A percentile compares a stretch with the other conserved stretches of the same genome.
Evolutionary conservation across 2,888 invertebrate species (phyloP).

Genomic region (Salticus scenicus): DNA sequence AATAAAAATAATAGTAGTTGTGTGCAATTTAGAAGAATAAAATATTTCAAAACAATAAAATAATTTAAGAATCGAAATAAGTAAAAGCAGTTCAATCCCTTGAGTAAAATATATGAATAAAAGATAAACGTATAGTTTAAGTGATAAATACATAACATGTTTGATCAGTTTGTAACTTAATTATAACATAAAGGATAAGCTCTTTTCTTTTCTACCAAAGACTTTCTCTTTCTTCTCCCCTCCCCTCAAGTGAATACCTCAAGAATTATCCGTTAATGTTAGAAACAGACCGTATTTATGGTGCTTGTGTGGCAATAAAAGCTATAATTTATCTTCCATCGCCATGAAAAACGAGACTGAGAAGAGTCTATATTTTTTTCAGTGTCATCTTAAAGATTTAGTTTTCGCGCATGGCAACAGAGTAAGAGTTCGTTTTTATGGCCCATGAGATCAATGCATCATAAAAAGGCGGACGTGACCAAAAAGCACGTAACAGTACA

Average conservation of each 20-base stretch:
- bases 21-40: too few relatives aligned
- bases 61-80: too few relatives aligned
- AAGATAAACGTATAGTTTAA: too few relatives aligned
- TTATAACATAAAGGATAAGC: conserved; percentile 32
- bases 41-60: too few relatives aligned
- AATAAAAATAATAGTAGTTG: too few relatives aligned
- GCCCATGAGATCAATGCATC: conserved; percentile 58
- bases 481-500: neutral
- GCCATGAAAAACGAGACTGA: conserved; percentile 33
- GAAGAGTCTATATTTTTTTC: conserved; percentile 38
- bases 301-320: conserved; percentile 62
- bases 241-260: neutral
- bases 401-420: conserved; percentile 47
- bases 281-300: conserved; percentile 50
- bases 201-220: neutral
- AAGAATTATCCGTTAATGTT: conserved; percentile 39
- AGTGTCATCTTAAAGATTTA: conserved; percentile 57
- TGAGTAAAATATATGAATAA: too few relatives aligned
- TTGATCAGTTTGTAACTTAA: conserved; percentile 61
- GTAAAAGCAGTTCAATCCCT: too few relatives aligned
- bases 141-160: too few relatives aligned
- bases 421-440: conserved; percentile 42
- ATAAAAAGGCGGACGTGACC: conserved; percentile 52
- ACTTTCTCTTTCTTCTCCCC: neutral
- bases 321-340: conserved; percentile 68